Evolutionary conservation across 2,797 vertebrate genomes (phyloP).

Genomic region (Acanthurus lineatus): DNA sequence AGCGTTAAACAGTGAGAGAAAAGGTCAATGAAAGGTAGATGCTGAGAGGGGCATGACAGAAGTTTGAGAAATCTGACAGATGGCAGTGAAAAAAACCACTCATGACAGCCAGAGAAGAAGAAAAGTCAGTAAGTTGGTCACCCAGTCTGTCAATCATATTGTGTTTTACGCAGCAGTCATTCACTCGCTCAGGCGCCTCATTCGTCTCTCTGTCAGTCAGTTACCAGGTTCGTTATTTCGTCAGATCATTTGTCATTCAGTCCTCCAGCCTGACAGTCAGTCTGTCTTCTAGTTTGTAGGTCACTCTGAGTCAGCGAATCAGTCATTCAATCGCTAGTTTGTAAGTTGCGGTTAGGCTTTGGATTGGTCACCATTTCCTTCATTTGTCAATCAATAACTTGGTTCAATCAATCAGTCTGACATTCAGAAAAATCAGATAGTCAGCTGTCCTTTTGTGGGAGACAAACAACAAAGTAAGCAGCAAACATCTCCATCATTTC

Average conservation of each 20-base stretch:
- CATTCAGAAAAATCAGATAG: slow-evolving; percentile 14
- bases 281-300: slow-evolving; percentile 11
- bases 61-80: slow-evolving; percentile 42
- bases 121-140: slow-evolving; percentile 34
- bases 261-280: slow-evolving; percentile 18
- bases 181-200: slow-evolving; percentile 23
- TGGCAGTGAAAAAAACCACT: slow-evolving; percentile 13
- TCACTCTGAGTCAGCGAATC: neutral
- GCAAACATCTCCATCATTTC: slow-evolving; percentile 37
- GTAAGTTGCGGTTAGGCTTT: neutral
- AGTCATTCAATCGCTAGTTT: neutral
- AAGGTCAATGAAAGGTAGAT: slow-evolving; percentile 57
- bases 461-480: slow-evolving; percentile 17
- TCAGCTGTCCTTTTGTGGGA: slow-evolving; percentile 12
- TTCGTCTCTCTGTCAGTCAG: slow-evolving; percentile 52
- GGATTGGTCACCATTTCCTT: slow-evolving; percentile 4
- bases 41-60: slow-evolving; percentile 6
- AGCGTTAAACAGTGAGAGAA: slow-evolving; percentile 50
- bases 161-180: slow-evolving; percentile 49
- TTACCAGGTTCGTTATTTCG: slow-evolving; percentile 44
- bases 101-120: slow-evolving; percentile 5
- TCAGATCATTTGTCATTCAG: slow-evolving; percentile 49
- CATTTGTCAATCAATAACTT: slow-evolving; percentile 14
- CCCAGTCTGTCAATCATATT: slow-evolving; percentile 50
- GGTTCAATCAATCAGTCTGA: slow-evolving; percentile 18